Conservation (phyloP, 2,888 invertebrate genomes). For the Holacanthella duospinosa region DNA sequence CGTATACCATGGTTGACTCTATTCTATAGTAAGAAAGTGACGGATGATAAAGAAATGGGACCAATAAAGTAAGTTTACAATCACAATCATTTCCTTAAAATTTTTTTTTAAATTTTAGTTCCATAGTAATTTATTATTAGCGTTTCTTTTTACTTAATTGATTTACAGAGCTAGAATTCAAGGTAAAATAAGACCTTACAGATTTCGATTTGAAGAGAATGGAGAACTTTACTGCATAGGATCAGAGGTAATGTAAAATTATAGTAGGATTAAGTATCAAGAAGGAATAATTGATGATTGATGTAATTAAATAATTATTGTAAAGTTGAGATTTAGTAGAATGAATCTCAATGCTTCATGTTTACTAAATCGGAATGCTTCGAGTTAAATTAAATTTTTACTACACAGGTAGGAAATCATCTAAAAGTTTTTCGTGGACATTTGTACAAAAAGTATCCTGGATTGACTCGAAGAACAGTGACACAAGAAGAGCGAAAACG, state of each 20-base stretch:
- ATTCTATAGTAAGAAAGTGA: neutral
- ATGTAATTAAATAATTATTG: conserved; percentile 45
- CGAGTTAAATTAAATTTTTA: conserved; percentile 41
- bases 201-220: conserved; percentile 93
- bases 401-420: conserved; percentile 97
- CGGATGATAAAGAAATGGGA: neutral
- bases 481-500: conserved; percentile 93
- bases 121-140: neutral
- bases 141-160: neutral
- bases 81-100: neutral
- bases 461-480: conserved; percentile 86
- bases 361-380: neutral
- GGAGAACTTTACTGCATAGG: conserved; percentile 96
- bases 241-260: too few relatives aligned
- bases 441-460: conserved; percentile 95
- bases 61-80: neutral
- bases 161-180: too few relatives aligned
- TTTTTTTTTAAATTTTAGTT: neutral
- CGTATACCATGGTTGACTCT: neutral
- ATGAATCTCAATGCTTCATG: neutral
- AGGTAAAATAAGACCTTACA: neutral
- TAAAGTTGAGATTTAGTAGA: neutral
- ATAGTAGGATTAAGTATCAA: too few relatives aligned
- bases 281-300: too few relatives aligned
- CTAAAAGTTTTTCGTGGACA: conserved; percentile 92